phyloP scores from a whole-genome alignment of 2,888 invertebrate genomes.

The Xanthostigma xanthostigma region DNA sequence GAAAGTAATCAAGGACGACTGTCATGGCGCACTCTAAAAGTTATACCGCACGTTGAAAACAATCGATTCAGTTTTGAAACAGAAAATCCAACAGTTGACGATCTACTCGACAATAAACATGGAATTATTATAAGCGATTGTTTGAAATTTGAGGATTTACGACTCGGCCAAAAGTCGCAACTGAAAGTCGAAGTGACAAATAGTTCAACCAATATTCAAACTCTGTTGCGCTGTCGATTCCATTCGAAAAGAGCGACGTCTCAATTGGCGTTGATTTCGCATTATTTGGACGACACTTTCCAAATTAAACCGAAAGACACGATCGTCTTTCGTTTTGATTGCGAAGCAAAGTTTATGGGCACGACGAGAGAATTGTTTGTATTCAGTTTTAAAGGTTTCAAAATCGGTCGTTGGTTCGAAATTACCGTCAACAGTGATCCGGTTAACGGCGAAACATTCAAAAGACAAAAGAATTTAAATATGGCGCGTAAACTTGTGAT shows the following conservation, averaged over 20 bases:
- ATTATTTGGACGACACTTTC: constrained; percentile 23
- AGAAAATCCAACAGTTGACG: constrained; percentile 10
- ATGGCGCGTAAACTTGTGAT: not conserved
- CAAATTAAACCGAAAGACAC: constrained; percentile 29
- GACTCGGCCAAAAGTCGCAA: constrained; percentile 26
- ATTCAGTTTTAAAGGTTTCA: constrained; percentile 43
- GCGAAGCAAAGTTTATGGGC: constrained; percentile 44
- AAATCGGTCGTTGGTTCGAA: constrained; percentile 40
- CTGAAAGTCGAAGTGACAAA: constrained; percentile 34
- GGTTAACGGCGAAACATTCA: constrained; percentile 14
- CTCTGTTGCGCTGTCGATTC: constrained; percentile 35
- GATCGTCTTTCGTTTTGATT: constrained; percentile 32
- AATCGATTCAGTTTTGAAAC: constrained; percentile 5
- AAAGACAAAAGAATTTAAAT: not conserved
- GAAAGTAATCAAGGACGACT: constrained; percentile 51
- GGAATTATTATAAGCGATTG: constrained; percentile 37
- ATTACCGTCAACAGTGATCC: constrained; percentile 29
- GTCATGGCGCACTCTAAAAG: constrained; percentile 43
- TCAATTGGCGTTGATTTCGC: constrained; percentile 32
- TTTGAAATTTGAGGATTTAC: constrained; percentile 24
- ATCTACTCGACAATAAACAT: constrained; percentile 28
- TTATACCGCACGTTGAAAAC: constrained; percentile 21
- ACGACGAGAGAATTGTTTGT: constrained; percentile 41
- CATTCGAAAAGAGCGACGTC: constrained; percentile 35
- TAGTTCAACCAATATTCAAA: constrained; percentile 26